Evolutionary conservation across 2,797 vertebrate species (phyloP).

Genomic region (Sphaeramia orbicularis): DNA sequence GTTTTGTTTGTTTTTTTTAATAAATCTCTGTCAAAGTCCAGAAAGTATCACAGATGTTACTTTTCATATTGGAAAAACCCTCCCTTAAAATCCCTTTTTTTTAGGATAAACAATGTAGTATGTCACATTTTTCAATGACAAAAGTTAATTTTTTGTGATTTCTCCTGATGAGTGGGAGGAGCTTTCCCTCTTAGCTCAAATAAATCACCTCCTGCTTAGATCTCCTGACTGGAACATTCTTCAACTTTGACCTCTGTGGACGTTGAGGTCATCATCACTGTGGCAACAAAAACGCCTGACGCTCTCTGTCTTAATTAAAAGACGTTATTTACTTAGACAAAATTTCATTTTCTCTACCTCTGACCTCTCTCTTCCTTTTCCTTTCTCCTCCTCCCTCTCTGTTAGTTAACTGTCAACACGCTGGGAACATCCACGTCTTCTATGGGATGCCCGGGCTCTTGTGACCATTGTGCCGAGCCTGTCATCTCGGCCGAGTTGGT

Average conservation of each 20-base stretch:
- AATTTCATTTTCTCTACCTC: constrained; percentile 67
- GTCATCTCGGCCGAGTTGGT: constrained; percentile 63
- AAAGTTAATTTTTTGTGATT: constrained; percentile 47
- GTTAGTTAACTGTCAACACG: constrained; percentile 49
- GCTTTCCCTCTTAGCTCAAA: constrained; percentile 18
- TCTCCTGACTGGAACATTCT: constrained; percentile 76
- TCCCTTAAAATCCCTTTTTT: not conserved
- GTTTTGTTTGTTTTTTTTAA: no score
- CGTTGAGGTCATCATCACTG: constrained; percentile 64
- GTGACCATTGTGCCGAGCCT: constrained; percentile 53
- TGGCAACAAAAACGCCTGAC: constrained; percentile 62
- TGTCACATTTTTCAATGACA: constrained; percentile 3
- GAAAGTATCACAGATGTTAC: no score
- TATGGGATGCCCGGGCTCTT: constrained; percentile 39
- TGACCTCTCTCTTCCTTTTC: constrained; percentile 59
- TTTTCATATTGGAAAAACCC: not conserved
- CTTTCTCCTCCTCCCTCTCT: constrained; percentile 27
- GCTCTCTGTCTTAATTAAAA: constrained; percentile 74
- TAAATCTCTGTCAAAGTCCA: no score
- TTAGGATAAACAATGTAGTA: constrained; percentile 27
- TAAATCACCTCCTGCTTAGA: constrained; percentile 71
- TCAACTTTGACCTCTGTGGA: constrained; percentile 71
- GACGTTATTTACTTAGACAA: constrained; percentile 71
- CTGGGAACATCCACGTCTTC: constrained; percentile 51
- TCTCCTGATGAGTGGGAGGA: constrained; percentile 33